Percentiles rank a stretch among this genome's conserved stretches.
These are phyloP conservation scores for Sphenopsis melanotis DNA, from an alignment of 2,797 vertebrate species.

Conservation along the genomic window DNA sequence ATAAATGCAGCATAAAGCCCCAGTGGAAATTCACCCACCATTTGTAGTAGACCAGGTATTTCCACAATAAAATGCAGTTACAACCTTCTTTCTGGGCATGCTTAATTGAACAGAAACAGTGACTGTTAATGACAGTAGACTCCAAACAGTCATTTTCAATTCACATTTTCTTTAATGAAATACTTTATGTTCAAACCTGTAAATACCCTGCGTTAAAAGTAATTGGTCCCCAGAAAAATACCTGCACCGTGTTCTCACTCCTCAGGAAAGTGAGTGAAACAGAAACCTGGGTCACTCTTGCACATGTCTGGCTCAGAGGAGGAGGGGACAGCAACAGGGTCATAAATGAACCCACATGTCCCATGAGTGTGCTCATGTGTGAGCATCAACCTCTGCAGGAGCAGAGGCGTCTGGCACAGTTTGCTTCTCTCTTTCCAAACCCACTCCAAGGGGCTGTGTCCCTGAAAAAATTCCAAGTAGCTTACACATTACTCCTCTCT, in stretches of 20 bases:
- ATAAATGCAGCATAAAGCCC: constrained; percentile 50
- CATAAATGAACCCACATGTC: background rate
- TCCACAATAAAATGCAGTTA: constrained; percentile 56
- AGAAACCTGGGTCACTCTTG: background rate
- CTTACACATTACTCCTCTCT: background rate
- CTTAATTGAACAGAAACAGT: constrained; percentile 59
- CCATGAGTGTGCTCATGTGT: background rate
- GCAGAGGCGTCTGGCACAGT: background rate
- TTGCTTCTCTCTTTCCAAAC: background rate
- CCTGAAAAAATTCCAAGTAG: background rate
- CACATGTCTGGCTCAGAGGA: background rate
- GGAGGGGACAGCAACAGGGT: background rate
- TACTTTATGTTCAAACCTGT: constrained; percentile 35
- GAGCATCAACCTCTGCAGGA: background rate
- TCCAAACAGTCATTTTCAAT: constrained; percentile 57
- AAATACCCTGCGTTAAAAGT: constrained; percentile 45
- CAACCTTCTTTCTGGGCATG: background rate
- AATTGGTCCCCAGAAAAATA: constrained; percentile 44
- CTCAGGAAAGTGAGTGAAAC: background rate
- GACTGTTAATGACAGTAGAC: constrained; percentile 55
- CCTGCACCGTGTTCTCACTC: background rate
- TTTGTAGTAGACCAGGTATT: constrained; percentile 55
- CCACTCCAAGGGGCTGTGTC: background rate
- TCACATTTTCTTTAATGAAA: constrained; percentile 45
- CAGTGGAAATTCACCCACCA: constrained; percentile 43